A percentile compares a stretch with the other conserved stretches of the same genome.
These are phyloP conservation scores for Parasteatoda lunata DNA, from an alignment of 2,888 invertebrate genomes.

Conservation along the genomic window DNA sequence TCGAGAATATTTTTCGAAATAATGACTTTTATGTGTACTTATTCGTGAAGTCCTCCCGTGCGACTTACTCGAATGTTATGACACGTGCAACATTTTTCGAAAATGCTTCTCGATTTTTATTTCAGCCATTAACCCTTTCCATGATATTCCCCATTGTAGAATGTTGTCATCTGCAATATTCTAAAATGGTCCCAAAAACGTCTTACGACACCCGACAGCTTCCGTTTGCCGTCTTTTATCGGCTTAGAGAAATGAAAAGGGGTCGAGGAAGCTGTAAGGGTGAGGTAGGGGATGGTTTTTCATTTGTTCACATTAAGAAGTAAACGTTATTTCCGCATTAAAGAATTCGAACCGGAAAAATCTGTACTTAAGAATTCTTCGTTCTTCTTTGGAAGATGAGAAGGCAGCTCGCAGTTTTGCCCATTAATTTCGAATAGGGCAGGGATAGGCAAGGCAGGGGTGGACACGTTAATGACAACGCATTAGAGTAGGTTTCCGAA, in stretches of 20 bases:
- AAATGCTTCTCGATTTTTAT: slow-evolving; percentile 5
- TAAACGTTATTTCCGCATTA: slow-evolving; percentile 61
- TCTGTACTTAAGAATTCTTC: slow-evolving; percentile 64
- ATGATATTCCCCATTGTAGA: slow-evolving; percentile 1
- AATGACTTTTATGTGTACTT: slow-evolving; percentile 49
- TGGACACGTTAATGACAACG: slow-evolving; percentile 58
- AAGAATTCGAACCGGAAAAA: slow-evolving; percentile 36
- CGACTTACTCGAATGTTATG: not conserved
- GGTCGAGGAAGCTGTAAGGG: not conserved
- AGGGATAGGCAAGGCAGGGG: not conserved
- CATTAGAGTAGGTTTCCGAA: slow-evolving; percentile 60
- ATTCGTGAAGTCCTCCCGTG: slow-evolving; percentile 26
- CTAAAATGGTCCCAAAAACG: slow-evolving; percentile 58
- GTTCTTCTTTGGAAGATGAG: not conserved
- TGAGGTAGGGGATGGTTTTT: slow-evolving; percentile 38
- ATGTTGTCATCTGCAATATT: slow-evolving; percentile 55
- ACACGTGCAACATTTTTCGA: slow-evolving; percentile 4
- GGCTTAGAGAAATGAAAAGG: not conserved
- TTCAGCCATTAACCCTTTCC: slow-evolving; percentile 13
- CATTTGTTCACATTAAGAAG: slow-evolving; percentile 64
- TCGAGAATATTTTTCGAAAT: slow-evolving; percentile 1
- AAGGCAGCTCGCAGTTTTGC: not conserved
- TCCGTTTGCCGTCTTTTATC: not conserved
- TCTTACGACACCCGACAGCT: slow-evolving; percentile 53
- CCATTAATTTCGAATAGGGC: slow-evolving; percentile 32